A percentile compares a stretch with the other conserved stretches of the same genome.
These are phyloP conservation scores for Gadus macrocephalus DNA, from an alignment of 2,113 vertebrate genomes.

Conservation along the genomic window DNA sequence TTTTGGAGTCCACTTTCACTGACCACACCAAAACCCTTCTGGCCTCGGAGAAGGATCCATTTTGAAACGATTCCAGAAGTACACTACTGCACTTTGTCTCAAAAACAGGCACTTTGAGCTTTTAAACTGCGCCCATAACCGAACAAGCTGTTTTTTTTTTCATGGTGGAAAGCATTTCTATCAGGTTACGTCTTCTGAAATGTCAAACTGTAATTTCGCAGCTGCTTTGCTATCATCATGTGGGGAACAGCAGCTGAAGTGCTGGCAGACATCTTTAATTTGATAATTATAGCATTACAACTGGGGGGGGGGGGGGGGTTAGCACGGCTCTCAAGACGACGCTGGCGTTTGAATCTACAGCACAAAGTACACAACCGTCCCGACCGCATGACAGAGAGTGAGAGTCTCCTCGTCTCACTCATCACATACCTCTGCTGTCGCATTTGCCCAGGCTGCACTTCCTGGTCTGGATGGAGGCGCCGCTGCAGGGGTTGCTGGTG, in stretches of 20 bases:
- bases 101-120: conserved; percentile 13
- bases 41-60: conserved; percentile 12
- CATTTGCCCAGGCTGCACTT: conserved; percentile 89
- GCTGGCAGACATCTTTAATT: background rate
- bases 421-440: conserved; percentile 81
- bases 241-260: background rate
- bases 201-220: conserved; percentile 14
- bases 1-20: conserved; percentile 37
- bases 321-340: background rate
- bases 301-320: background rate
- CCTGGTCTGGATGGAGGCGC: conserved; percentile 93
- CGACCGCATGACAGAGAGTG: background rate
- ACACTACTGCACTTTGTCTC: conserved; percentile 18
- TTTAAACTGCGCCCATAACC: background rate
- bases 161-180: conserved; percentile 19
- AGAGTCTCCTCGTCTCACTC: too few species aligned
- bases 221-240: conserved; percentile 17
- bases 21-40: conserved; percentile 33
- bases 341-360: background rate
- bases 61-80: too few species aligned
- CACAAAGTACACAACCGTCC: background rate
- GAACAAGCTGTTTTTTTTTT: conserved; percentile 10
- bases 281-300: too few species aligned
- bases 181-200: conserved; percentile 5
- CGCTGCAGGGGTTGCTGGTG: conserved; percentile 89